Percentiles rank a stretch among this genome's conserved stretches.
Conservation (phyloP, 2,113 vertebrate species). For the Arvicanthis niloticus region DNA sequence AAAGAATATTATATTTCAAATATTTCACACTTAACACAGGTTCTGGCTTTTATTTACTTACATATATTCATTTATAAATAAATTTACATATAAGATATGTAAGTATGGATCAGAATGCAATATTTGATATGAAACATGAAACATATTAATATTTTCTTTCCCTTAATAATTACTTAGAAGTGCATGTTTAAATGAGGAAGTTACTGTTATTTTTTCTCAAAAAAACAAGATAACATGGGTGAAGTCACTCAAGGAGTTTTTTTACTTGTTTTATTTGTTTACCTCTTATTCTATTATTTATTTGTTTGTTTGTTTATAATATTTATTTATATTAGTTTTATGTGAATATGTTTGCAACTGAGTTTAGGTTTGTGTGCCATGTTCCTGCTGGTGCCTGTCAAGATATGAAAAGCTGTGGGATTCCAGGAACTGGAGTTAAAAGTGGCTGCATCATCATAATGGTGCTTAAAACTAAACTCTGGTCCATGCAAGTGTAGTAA, state of each 20-base stretch:
- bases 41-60: not conserved
- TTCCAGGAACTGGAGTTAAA: not conserved
- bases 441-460: not conserved
- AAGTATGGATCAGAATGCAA: not conserved
- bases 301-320: not conserved
- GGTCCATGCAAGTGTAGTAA: not conserved
- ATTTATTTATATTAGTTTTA: not conserved
- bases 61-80: not conserved
- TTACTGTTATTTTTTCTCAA: constrained; percentile 12
- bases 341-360: not conserved
- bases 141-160: constrained; percentile 9
- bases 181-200: constrained; percentile 8
- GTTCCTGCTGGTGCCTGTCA: not conserved
- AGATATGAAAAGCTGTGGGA: not conserved
- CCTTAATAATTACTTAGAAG: not conserved
- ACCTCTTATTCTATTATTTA: not conserved
- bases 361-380: not conserved
- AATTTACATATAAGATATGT: constrained; percentile 25
- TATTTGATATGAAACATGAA: constrained; percentile 27
- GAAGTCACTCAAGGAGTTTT: not conserved
- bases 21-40: not conserved
- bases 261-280: not conserved
- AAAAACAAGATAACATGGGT: not conserved
- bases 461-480: not conserved
- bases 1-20: constrained; percentile 8